Conservation (phyloP, 2,888 invertebrate species). For the Pecten maximus region DNA sequence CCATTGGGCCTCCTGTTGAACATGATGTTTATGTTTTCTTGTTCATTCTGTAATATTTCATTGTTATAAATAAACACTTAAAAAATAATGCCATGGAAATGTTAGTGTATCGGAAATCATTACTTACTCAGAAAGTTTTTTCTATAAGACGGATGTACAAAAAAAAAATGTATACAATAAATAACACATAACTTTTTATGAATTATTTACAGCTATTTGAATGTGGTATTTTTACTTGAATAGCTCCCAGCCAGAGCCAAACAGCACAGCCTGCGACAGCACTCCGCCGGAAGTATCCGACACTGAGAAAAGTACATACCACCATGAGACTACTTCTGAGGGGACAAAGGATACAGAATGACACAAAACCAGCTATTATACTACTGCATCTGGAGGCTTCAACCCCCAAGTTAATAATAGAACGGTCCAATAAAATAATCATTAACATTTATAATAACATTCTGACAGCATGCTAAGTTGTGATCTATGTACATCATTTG, state of each 20-base stretch:
- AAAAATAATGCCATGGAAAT: no score
- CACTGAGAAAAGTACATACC: not conserved
- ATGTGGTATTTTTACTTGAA: not conserved
- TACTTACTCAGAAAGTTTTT: not conserved
- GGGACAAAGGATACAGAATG: not conserved
- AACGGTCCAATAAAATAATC: not conserved
- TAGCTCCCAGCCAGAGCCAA: not conserved
- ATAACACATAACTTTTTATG: not conserved
- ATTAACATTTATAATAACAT: not conserved
- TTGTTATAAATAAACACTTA: no score
- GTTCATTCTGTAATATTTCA: no score
- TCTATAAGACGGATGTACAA: not conserved
- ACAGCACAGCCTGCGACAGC: not conserved
- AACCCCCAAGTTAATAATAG: not conserved
- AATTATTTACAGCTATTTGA: not conserved
- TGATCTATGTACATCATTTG: not conserved
- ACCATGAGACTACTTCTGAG: not conserved
- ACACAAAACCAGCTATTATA: not conserved
- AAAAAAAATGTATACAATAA: no score
- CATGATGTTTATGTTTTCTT: no score
- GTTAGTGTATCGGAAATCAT: no score
- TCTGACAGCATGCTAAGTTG: not conserved
- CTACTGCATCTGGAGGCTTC: not conserved
- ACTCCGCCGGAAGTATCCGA: slow-evolving; percentile 17
- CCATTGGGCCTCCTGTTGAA: no score